Conservation (phyloP, 2,888 invertebrate species). For the Cabera pusaria region DNA sequence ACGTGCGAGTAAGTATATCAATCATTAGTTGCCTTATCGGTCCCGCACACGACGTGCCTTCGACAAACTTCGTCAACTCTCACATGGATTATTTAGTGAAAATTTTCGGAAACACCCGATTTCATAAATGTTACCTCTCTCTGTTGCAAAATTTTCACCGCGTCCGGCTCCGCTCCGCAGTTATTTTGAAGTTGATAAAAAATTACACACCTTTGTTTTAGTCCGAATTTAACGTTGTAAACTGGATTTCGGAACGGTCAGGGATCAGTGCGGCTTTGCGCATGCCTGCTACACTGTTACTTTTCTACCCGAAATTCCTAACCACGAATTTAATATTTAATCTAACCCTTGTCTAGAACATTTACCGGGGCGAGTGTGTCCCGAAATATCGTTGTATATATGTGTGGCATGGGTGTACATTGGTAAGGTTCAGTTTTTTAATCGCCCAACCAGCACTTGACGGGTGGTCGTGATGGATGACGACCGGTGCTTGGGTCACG, state of each 20-base stretch:
- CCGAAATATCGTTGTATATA: constrained; percentile 64
- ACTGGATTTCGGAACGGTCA: constrained; percentile 61
- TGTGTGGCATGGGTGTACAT: constrained; percentile 52
- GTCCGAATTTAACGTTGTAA: constrained; percentile 61
- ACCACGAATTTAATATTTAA: constrained; percentile 82
- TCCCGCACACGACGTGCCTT: constrained; percentile 62
- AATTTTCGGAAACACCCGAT: constrained; percentile 44
- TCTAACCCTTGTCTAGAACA: constrained; percentile 80
- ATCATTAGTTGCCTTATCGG: constrained; percentile 77
- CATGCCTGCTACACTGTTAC: constrained; percentile 62
- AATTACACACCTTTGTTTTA: constrained; percentile 67
- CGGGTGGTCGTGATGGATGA: constrained; percentile 76
- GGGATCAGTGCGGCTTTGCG: constrained; percentile 56
- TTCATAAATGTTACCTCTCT: constrained; percentile 45
- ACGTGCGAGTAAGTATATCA: constrained; percentile 76
- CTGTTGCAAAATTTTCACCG: constrained; percentile 32
- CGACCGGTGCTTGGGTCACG: constrained; percentile 65
- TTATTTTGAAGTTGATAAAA: constrained; percentile 57
- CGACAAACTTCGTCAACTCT: constrained; percentile 56
- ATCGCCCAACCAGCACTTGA: constrained; percentile 77
- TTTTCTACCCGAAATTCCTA: constrained; percentile 79
- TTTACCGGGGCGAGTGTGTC: constrained; percentile 66
- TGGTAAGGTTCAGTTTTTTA: constrained; percentile 74
- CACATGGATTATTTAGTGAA: constrained; percentile 53
- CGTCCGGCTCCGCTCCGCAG: constrained; percentile 40